Evolutionary conservation across 2,888 invertebrate species (phyloP), one percentile per base, ranked within the genome.

Genomic region (Sinhomidia bicolor): DNA sequence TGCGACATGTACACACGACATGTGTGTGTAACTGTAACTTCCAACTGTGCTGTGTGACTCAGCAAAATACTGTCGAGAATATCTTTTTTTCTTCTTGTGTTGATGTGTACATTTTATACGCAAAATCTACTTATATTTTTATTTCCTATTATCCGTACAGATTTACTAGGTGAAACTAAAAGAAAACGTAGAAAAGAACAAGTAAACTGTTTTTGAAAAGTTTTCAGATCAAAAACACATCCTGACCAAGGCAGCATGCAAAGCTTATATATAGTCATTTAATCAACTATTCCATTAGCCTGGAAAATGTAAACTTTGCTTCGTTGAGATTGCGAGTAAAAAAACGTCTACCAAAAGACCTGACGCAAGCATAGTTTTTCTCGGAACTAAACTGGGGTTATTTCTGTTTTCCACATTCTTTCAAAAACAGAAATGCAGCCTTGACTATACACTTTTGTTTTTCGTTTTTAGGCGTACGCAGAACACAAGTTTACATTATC

Each of bases 211-310:
- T 60, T 60, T 36, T 68, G 36, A 68, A 62, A 54, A 51, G 41
- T 71, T 76, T 76, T 41, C 41, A 20, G 26, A 76, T 85, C 44
- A 68, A 60, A 62, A 62, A 29, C n/a, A 32, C n/a, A 47, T 74
- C 36, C 41, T 5, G 36, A 36, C n/a, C 10, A 51, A 44, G 79
- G 54, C 74, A 87, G 83, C 29, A 20, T n/a, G n/a, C n/a, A n/a
- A n/a, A n/a, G n/a, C n/a, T n/a, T 29, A 20, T 23, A 51, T 44
- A 12, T 20, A 44, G 26, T 82, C 89, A 86, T 90, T 90, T 91
- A 91, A 91, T 91, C 91, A 91, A 91, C 84, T 90, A 91, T 91
- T 91, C 90, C 90, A 91, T 91, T 91, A 90, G 79, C 80, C 20
- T 78, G 32, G 36, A 74, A 79, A 74, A 85, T 9, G 17, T 3